Conservation (phyloP, 2,113 vertebrate species). For the Cyphotilapia sp. region DNA sequence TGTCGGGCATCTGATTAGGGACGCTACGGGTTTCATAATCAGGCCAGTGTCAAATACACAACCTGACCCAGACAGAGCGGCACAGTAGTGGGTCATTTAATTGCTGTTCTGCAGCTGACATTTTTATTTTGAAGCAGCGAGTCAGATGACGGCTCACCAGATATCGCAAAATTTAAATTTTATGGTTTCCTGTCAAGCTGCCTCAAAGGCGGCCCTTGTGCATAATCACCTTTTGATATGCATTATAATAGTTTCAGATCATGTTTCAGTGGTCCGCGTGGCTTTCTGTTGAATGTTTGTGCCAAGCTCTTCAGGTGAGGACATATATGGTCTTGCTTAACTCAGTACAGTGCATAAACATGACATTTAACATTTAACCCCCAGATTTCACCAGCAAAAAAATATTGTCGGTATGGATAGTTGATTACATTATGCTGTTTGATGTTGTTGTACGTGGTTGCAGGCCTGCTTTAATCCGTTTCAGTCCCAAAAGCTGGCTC, state of each 20-base stretch:
- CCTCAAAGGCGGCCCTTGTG: not conserved
- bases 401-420: not conserved
- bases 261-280: not conserved
- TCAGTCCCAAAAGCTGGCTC: constrained; percentile 31
- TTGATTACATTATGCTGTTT: not conserved
- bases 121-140: not conserved
- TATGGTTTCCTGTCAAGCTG: not conserved
- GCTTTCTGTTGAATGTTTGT: not conserved
- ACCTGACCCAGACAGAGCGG: not conserved
- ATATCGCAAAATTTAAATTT: not conserved
- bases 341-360: not conserved
- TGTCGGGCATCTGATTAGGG: not conserved
- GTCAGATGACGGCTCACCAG: not conserved
- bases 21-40: constrained; percentile 3
- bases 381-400: not conserved
- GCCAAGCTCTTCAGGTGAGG: not conserved
- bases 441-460: constrained; percentile 14
- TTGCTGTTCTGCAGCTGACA: not conserved
- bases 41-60: not conserved
- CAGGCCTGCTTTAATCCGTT: constrained; percentile 28
- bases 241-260: not conserved
- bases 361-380: not conserved
- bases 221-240: not conserved
- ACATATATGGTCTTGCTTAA: not conserved
- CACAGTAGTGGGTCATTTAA: not conserved